These are phyloP conservation scores for Ophraella communa DNA, from an alignment of 2,888 invertebrate genomes.

Conservation along the genomic window DNA sequence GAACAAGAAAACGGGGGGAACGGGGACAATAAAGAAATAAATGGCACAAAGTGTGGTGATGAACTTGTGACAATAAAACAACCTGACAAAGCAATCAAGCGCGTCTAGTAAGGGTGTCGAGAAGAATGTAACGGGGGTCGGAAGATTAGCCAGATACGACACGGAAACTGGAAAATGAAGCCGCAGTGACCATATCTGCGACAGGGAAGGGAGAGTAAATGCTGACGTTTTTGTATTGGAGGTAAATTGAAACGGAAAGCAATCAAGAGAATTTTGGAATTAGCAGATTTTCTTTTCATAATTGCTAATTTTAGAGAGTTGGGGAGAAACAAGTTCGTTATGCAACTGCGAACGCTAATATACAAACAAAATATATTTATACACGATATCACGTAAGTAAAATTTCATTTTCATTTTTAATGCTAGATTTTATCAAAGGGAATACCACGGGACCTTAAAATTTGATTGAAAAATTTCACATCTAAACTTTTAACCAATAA, in stretches of 20 bases:
- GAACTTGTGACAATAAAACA: slow-evolving; percentile 57
- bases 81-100: slow-evolving; percentile 59
- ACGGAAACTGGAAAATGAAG: slow-evolving; percentile 41
- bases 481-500: too few relatives aligned
- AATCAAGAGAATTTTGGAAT: neutral
- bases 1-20: slow-evolving; percentile 30
- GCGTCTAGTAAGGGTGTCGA: slow-evolving; percentile 48
- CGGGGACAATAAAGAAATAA: slow-evolving; percentile 41
- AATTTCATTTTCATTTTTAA: too few relatives aligned
- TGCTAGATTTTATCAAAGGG: too few relatives aligned
- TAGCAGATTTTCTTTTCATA: too few relatives aligned
- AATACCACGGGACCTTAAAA: too few relatives aligned
- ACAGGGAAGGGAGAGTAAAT: neutral
- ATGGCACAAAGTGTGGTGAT: slow-evolving; percentile 49
- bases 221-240: slow-evolving; percentile 10
- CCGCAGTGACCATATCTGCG: slow-evolving; percentile 17
- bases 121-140: slow-evolving; percentile 40
- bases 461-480: too few relatives aligned
- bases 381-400: too few relatives aligned
- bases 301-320: too few relatives aligned
- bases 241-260: neutral
- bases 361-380: too few relatives aligned
- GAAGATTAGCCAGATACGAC: slow-evolving; percentile 59
- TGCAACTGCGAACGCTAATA: too few relatives aligned
- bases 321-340: too few relatives aligned